Evolutionary conservation across 2,797 vertebrate genomes (phyloP).

Genomic region (Cuniculus paca): DNA sequence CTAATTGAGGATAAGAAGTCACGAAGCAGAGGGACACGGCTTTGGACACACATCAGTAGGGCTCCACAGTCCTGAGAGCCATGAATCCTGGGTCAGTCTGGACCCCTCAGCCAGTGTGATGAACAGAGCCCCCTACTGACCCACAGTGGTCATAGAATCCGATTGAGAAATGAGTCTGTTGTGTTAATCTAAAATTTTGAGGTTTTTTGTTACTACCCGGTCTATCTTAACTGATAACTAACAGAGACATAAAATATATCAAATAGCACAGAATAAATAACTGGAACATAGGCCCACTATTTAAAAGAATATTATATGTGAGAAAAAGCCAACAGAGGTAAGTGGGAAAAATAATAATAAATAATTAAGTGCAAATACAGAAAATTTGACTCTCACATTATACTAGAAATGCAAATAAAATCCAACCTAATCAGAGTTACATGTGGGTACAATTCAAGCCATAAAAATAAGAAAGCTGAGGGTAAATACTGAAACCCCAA

Average conservation of each 20-base stretch:
- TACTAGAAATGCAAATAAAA: not conserved
- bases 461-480: not conserved
- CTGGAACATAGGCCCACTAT: not conserved
- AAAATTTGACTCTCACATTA: not conserved
- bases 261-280: not conserved
- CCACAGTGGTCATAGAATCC: not conserved
- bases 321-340: slow-evolving; percentile 12
- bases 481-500: not conserved
- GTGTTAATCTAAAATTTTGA: not conserved
- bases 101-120: not conserved
- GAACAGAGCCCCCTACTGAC: slow-evolving; percentile 66
- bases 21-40: not conserved
- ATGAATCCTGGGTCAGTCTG: accelerated
- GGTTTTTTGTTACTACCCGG: not conserved
- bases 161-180: not conserved
- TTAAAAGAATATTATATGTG: not conserved
- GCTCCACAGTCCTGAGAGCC: not conserved
- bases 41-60: not conserved
- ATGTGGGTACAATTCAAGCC: not conserved
- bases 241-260: not conserved
- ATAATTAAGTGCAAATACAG: not conserved
- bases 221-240: not conserved
- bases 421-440: not conserved
- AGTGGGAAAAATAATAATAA: not conserved
- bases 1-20: not conserved